Evolutionary conservation across 2,888 invertebrate genomes (phyloP), one percentile per base, ranked within the genome.

Genomic region (Parasteatoda lunata): DNA sequence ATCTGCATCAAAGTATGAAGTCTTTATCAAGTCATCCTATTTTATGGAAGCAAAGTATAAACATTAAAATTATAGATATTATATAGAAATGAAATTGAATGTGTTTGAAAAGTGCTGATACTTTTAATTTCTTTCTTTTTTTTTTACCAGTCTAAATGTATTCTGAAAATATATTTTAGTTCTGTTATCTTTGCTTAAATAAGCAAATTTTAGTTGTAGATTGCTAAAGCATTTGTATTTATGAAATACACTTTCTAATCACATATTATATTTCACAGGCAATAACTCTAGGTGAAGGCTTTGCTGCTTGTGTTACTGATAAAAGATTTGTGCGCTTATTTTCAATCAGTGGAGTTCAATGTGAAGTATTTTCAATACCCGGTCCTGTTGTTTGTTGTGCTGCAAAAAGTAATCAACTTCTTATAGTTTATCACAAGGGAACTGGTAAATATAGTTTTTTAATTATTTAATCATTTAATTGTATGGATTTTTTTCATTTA

Each of bases 321-420:
- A 93, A 94, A 80, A 93, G 96, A 47, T 94, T 95, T 89, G 92
- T 99, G 75, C 93, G 98, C n/a, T 92, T 98, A 5, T 98, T 95
- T 92, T 96, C 96, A 5, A 93, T 96, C 11, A 95, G 95, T 92
- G 99, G 99, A 71, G 95, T 96, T 0, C 98, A 99, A 93, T 94
- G 95, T 90, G 96, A 96, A 90, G 92, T 95, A 8, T 92, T 97
- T 77, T 94, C 94, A 0, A 91, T 96, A 75, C 95, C 96, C 0
- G 97, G 97, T 0, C 94, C 95, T 5, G 93, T 95, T 15, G 94
- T 97, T 5, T 93, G 95, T 51, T 92, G 96, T 91, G 92, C 94
- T 91, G 89, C 89, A 45, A 70, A 76, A 52, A 87, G 88, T 9
- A 78, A 84, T 45, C 73, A 69, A 15, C 68, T 90, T 6, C 15